Evolutionary conservation across 2,888 invertebrate genomes (phyloP).

Genomic region (Eupithecia pulchellata): DNA sequence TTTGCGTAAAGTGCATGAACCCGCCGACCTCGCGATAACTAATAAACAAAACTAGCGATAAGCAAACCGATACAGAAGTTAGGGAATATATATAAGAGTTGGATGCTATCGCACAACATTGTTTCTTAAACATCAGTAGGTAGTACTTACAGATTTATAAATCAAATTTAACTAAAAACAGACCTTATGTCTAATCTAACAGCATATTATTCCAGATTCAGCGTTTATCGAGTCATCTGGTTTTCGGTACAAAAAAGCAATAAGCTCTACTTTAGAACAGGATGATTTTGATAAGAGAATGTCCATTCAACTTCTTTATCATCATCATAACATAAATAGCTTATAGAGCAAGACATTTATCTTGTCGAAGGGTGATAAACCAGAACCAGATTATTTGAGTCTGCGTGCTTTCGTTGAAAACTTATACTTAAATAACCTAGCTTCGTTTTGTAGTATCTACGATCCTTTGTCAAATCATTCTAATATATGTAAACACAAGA

Average conservation of each 20-base stretch:
- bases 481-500: slow-evolving; percentile 5
- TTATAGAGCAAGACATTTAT: not conserved
- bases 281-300: not conserved
- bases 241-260: not conserved
- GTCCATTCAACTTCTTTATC: not conserved
- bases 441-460: not conserved
- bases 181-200: not conserved
- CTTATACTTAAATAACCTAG: no score
- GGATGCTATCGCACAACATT: not conserved
- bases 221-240: not conserved
- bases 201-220: not conserved
- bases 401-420: not conserved
- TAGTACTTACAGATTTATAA: not conserved
- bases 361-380: not conserved
- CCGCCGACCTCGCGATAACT: slow-evolving; percentile 55
- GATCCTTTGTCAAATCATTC: not conserved
- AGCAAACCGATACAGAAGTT: slow-evolving; percentile 13
- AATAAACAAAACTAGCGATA: slow-evolving; percentile 37
- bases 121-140: not conserved
- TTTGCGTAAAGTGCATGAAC: slow-evolving; percentile 47
- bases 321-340: not conserved
- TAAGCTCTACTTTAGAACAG: not conserved
- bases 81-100: not conserved
- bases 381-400: not conserved
- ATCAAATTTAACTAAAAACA: not conserved